These are phyloP conservation scores for Actinia equina DNA, from an alignment of 64 coral and sea anemone species.

Conservation along the genomic window DNA sequence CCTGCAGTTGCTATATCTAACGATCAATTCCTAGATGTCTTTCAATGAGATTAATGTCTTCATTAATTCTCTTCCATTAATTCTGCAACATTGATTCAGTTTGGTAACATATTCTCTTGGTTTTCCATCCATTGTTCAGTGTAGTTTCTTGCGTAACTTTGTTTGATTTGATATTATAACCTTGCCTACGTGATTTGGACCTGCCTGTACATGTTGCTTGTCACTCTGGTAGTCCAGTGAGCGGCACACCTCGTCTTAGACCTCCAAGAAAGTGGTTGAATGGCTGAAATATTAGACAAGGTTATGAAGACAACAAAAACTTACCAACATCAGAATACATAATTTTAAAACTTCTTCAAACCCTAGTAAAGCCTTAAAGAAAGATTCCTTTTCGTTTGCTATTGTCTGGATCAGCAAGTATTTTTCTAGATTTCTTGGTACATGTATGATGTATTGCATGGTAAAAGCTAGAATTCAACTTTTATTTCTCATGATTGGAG, in stretches of 20 bases:
- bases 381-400: neutral
- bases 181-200: conserved; percentile 31
- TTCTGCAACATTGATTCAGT: conserved; percentile 8
- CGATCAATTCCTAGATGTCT: neutral
- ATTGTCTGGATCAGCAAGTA: neutral
- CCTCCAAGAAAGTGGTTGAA: conserved; percentile 10
- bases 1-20: neutral
- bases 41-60: neutral
- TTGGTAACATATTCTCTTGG: conserved; percentile 6
- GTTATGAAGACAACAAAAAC: conserved; percentile 33
- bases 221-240: neutral
- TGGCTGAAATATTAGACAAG: conserved; percentile 41
- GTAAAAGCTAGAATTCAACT: neutral
- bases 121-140: conserved; percentile 21
- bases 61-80: conserved; percentile 4
- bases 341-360: neutral
- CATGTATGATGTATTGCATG: neutral
- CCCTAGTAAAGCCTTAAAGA: neutral
- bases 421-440: neutral
- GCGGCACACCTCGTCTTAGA: neutral
- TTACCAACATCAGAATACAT: conserved; percentile 13
- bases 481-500: neutral
- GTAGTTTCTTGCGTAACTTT: conserved; percentile 1
- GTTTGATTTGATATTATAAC: neutral
- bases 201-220: conserved; percentile 40